Evolutionary conservation across 2,797 vertebrate species (phyloP), one percentile per base, ranked within the genome.

Genomic region (Heterohyrax brucei): DNA sequence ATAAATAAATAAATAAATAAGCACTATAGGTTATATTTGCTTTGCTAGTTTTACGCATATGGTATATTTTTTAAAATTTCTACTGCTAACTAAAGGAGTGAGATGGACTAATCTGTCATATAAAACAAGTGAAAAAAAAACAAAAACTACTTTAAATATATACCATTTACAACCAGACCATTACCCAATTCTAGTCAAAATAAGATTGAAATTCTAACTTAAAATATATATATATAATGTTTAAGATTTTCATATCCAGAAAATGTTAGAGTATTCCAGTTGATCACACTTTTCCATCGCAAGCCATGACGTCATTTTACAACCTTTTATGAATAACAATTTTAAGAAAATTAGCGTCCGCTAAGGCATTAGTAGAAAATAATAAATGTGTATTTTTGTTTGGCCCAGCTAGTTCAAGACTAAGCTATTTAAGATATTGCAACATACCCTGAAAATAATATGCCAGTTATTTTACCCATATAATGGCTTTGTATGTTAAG

Each of bases 341-440:
- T 86, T 88, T 64, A 94, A 93, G 93, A 92, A 73, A 72, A 64
- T 91, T 85, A 85, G 48, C 89, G 95, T 62, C 39, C 88, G 19
- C 73, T 12, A 14, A 68, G 10, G 6, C 26, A 91, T 26, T 48
- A 84, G 91, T 64, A 80, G 56, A 93, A 96, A 96, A 92, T 53
- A 64, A 80, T 46, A 75, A 94, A 72, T 30, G 62, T 7, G 64
- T 46, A 30, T 64, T 95, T 68, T 72, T 76, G 7, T 94, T 87
- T 92, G n/a, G 78, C 13, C 56, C 16, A 62, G 75, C 94, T 26
- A 92, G 26, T 48, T 88, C 18, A 16, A 77, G 0, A 88, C 19
- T 72, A 64, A 96, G 28, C 46, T 95, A 61, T 84, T 95, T 91
- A 87, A 95, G 89, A 92, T 91, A 90, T n/a, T 22, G 50, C 46